Conservation (phyloP, 1,140 invertebrate species). For the Lepidurus apus region DNA sequence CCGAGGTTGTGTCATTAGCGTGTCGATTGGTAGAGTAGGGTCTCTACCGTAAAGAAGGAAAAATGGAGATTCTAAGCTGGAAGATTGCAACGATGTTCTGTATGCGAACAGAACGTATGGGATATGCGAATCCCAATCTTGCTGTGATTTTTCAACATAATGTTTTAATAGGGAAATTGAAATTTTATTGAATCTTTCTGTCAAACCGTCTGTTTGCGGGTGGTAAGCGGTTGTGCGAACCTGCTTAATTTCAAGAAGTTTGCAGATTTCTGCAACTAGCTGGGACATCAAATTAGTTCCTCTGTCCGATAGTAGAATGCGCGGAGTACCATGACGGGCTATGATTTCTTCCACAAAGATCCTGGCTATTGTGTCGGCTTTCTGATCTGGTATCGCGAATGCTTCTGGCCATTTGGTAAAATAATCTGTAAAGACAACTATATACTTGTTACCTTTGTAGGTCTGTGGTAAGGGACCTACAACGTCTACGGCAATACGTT, state of each 20-base stretch:
- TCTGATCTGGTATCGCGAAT: neutral
- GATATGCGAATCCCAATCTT: neutral
- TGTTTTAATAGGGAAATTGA: neutral
- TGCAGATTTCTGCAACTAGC: neutral
- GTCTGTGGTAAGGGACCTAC: constrained; percentile 19
- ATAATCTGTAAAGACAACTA: constrained; percentile 25
- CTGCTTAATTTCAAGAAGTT: neutral
- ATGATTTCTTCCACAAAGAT: neutral
- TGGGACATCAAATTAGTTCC: neutral
- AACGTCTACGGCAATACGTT: constrained; percentile 24
- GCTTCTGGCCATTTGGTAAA: constrained; percentile 28
- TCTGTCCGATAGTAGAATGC: neutral
- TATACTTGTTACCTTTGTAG: constrained; percentile 20
- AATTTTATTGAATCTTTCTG: neutral
- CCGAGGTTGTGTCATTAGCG: neutral
- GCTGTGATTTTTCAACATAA: neutral
- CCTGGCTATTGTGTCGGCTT: neutral
- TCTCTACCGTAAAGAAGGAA: neutral
- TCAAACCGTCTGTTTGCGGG: neutral
- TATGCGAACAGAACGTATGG: neutral
- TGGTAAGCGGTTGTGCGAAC: neutral
- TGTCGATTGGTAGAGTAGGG: neutral
- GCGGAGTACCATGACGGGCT: neutral
- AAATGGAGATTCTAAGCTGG: neutral
- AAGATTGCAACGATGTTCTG: neutral